A percentile compares a stretch with the other conserved stretches of the same genome.
These are phyloP conservation scores for Ochlodes sylvanus DNA, from an alignment of 2,888 invertebrate genomes.

Conservation along the genomic window DNA sequence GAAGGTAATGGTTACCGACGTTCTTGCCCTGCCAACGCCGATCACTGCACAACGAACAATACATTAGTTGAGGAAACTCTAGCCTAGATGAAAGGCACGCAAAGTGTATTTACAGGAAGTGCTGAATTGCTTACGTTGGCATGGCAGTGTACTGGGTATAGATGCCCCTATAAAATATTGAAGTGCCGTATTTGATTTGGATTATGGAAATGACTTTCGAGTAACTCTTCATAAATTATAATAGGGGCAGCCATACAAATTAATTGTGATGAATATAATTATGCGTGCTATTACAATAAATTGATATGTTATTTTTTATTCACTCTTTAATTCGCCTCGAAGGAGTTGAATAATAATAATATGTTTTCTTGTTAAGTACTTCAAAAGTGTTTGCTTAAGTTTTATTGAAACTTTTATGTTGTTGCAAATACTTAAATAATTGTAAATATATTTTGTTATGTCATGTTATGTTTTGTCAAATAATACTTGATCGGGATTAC, in stretches of 20 bases:
- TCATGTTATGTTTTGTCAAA: too few relatives aligned
- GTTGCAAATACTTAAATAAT: too few relatives aligned
- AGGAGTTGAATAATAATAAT: slow-evolving; percentile 28
- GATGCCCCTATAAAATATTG: slow-evolving; percentile 50
- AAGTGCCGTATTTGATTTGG: neutral
- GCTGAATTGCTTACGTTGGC: slow-evolving; percentile 61
- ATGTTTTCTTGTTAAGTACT: neutral
- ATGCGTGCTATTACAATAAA: slow-evolving; percentile 53
- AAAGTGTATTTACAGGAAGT: slow-evolving; percentile 71
- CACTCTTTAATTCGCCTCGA: slow-evolving; percentile 39
- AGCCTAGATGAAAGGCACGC: slow-evolving; percentile 53
- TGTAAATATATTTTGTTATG: too few relatives aligned
- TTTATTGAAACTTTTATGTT: too few relatives aligned
- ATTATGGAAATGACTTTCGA: neutral
- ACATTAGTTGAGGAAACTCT: slow-evolving; percentile 39
- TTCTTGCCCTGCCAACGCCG: slow-evolving; percentile 70
- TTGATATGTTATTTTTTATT: slow-evolving; percentile 55
- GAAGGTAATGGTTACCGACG: slow-evolving; percentile 58
- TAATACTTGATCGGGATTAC: too few relatives aligned
- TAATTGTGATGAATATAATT: slow-evolving; percentile 44
- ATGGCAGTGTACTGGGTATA: slow-evolving; percentile 61
- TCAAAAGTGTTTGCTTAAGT: too few relatives aligned
- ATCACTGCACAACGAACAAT: slow-evolving; percentile 70
- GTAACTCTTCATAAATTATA: slow-evolving; percentile 17
- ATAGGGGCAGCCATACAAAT: slow-evolving; percentile 39